Base-by-base conservation (phyloP, 2,113 vertebrate species). In the Lasiurus cinereus region DNA sequence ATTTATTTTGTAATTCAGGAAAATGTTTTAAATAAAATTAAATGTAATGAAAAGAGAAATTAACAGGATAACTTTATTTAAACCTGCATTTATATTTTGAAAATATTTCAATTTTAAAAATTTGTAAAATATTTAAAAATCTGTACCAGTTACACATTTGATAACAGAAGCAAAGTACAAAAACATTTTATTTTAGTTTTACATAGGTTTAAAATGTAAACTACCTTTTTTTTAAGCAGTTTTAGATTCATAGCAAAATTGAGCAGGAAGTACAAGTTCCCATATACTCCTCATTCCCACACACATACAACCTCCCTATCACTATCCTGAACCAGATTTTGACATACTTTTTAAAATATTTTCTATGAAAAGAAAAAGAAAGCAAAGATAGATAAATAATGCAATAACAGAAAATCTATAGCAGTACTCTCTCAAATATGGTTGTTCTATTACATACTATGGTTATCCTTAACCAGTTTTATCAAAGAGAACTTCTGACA, bases 1-100 rank as follows among this genome's bases (percentile, higher is more conserved):
- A 66, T n/a, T 86, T 86, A 70, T 66, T 83, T 93, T 84, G 39
- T 69, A 79, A n/a, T 90, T 6, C 8, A 85, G 18, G 15, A 56
- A 90, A 94, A 52, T 43, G 62, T 52, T 1, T 88, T 80, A 39
- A 69, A 33, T 77, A 11, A 50, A 46, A 74, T 59, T 1, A 89
- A 78, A 79, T 72, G 16, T 39, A 91, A 83, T 54, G 11, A 70
- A 64, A 72, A 82, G 1, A 72, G 0, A 84, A 72, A 72, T 54
- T 50, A 83, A 59, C 16, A n/a, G 9, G 4, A 50, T 77, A 46
- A 84, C 18, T 84, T 39, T 54, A 83, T 13, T 79, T 94, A 88
- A 43, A 16, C 2, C 31, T 77, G 1, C 1, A 72, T 59, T 77
- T 90, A 48, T 77, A 67, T 73, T 80, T 66, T 90, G 9, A 92